Evolutionary conservation across 37 sponge, comb jelly and placozoan species (phyloP), one percentile per base, ranked within the genome.

Genomic region (Axinella damicornis): DNA sequence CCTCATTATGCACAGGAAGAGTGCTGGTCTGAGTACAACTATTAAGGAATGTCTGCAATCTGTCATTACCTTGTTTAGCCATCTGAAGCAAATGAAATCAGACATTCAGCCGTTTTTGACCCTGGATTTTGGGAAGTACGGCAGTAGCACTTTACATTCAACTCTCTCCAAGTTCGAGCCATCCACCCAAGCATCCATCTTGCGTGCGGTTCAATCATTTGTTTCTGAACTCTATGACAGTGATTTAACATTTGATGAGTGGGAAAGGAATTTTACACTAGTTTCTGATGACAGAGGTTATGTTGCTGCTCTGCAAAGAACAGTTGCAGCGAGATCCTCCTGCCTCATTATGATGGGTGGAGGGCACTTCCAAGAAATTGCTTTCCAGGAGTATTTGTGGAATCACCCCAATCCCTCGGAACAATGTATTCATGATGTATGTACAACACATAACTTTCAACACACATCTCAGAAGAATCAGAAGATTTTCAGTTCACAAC

Each of bases 301-400:
- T 60, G 70, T 86, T 60, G 87, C 80, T 28, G 53, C 72, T 37
- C 32, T 86, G 64, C 87, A 86, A 46, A 55, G 79, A n/a, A 27
- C 77, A 5, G 33, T 78, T 20, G 86, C 71, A 5, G 35, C 55
- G 5, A 14, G 18, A 52, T 34, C 71, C 19, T 35, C 46, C 36
- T 86, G 80, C 28, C 30, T 79, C 5, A 71, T 86, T 28, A 21
- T 62, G 14, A 61, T 78, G 72, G 87, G 80, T 35, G 87, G 79
- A 16, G 87, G 80, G 18, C 73, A 86, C 31, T 79, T 73, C 41
- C 87, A 86, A 65, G n/a, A 64, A 37, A 0, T 86, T 63, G 73
- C 65, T 28, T 65, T 86, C 11, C 25, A 57, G 1, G 28, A 32
- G 1, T 82, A 71, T 30, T 34, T 80, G 32, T 0, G 57, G 12